Evolutionary conservation across 1,140 invertebrate species (phyloP).

Genomic region (Neuroterus valhalla): DNA sequence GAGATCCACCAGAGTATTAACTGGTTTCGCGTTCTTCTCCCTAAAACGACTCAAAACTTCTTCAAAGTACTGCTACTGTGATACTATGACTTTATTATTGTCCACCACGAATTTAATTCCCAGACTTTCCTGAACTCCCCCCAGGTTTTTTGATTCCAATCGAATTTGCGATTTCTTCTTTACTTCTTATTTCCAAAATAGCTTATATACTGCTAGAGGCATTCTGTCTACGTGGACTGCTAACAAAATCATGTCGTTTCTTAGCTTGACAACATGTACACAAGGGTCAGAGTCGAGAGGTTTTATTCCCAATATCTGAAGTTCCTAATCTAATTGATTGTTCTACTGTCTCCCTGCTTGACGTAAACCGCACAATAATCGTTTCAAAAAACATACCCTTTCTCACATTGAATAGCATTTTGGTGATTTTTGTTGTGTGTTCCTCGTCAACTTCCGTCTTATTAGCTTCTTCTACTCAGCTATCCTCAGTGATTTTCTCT

Average conservation of each 20-base stretch:
- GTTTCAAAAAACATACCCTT: conserved; percentile 37
- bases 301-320: conserved; percentile 38
- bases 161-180: neutral
- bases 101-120: conserved; percentile 36
- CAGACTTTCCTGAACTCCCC: conserved; percentile 32
- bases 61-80: conserved; percentile 23
- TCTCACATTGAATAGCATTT: neutral
- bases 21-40: conserved; percentile 32
- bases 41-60: conserved; percentile 12
- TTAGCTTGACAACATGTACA: conserved; percentile 27
- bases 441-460: neutral
- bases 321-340: conserved; percentile 30
- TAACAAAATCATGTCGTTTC: conserved; percentile 34
- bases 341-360: conserved; percentile 54
- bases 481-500: neutral
- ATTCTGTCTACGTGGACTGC: conserved; percentile 44
- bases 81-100: neutral
- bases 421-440: neutral
- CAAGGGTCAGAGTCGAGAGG: conserved; percentile 40
- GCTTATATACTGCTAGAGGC: neutral
- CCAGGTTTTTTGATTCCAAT: conserved; percentile 38
- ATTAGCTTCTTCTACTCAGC: neutral
- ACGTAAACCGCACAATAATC: conserved; percentile 53
- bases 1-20: conserved; percentile 32
- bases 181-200: neutral